Evolutionary conservation across 2,113 vertebrate species (phyloP).

Genomic region (Chitala chitala): DNA sequence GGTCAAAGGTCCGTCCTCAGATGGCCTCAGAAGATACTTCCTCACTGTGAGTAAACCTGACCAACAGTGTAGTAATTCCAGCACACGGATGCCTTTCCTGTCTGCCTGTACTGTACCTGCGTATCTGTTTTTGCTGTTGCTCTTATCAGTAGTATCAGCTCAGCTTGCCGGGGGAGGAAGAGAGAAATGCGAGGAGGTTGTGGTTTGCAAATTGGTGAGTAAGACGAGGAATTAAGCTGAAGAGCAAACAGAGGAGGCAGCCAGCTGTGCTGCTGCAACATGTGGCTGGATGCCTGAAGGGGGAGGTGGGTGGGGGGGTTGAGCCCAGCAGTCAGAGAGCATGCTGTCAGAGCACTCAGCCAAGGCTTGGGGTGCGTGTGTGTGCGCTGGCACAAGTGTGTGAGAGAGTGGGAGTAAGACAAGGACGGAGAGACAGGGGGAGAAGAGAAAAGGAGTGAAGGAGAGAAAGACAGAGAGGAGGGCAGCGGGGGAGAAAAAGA

Average conservation of each 20-base stretch:
- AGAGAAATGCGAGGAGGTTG: conserved; percentile 33
- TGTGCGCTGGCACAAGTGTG: too few species aligned
- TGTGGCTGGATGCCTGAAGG: conserved; percentile 31
- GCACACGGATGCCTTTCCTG: background rate
- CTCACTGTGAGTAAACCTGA: background rate
- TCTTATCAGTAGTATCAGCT: conserved; percentile 36
- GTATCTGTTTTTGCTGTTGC: conserved; percentile 21
- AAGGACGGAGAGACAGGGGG: background rate
- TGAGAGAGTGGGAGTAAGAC: conserved; percentile 15
- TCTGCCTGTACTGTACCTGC: background rate
- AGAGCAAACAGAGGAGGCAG: conserved; percentile 18
- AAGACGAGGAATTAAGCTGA: conserved; percentile 34
- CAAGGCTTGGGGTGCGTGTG: too few species aligned
- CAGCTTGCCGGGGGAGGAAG: conserved; percentile 32
- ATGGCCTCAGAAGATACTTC: too few species aligned
- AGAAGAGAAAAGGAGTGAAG: too few species aligned
- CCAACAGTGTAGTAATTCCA: conserved; percentile 17
- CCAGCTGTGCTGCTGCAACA: conserved; percentile 47
- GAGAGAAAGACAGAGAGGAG: too few species aligned
- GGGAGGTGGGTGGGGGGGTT: background rate
- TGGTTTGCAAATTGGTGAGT: conserved; percentile 33
- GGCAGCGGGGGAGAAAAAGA: too few species aligned
- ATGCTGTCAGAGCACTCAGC: conserved; percentile 34
- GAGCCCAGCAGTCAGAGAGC: conserved; percentile 41
- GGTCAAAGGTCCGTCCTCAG: too few species aligned